Evolutionary conservation across 2,797 vertebrate genomes (phyloP).

Genomic region (Melanotaenia trifasciata): DNA sequence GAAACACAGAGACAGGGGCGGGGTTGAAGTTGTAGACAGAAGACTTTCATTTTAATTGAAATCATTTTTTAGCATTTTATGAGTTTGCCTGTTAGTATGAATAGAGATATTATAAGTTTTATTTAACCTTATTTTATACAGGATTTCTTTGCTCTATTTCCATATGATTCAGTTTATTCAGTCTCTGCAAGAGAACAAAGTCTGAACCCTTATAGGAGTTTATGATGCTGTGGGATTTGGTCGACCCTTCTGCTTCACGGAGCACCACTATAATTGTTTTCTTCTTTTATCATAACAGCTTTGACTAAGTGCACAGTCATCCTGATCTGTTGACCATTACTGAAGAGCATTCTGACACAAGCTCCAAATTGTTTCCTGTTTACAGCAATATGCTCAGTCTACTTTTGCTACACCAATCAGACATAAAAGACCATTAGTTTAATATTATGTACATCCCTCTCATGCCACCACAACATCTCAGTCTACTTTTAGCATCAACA

Average conservation of each 20-base stretch:
- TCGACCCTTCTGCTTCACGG: slow-evolving; percentile 15
- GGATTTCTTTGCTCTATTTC: slow-evolving; percentile 23
- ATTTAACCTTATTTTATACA: slow-evolving; percentile 26
- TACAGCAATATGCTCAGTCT: slow-evolving; percentile 10
- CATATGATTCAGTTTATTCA: slow-evolving; percentile 37
- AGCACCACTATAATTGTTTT: slow-evolving; percentile 38
- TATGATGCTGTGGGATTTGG: slow-evolving; percentile 21
- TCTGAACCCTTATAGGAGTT: slow-evolving; percentile 22
- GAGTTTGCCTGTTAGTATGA: slow-evolving; percentile 41
- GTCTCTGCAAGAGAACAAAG: slow-evolving; percentile 31
- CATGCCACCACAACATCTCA: neutral
- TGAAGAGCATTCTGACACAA: slow-evolving; percentile 32
- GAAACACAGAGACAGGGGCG: slow-evolving; percentile 38
- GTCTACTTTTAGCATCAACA: neutral
- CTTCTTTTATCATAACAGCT: slow-evolving; percentile 40
- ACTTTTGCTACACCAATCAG: neutral
- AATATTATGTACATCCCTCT: neutral
- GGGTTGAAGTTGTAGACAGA: slow-evolving; percentile 38
- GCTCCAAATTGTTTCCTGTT: slow-evolving; percentile 29
- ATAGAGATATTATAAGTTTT: slow-evolving; percentile 31
- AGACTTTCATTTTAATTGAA: slow-evolving; percentile 60
- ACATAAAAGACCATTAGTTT: neutral
- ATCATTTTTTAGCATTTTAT: slow-evolving; percentile 37
- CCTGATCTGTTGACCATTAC: slow-evolving; percentile 39
- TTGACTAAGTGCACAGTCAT: slow-evolving; percentile 59